Evolutionary conservation across 1,140 invertebrate species (phyloP).

Genomic region (Scaptomyza hsui): DNA sequence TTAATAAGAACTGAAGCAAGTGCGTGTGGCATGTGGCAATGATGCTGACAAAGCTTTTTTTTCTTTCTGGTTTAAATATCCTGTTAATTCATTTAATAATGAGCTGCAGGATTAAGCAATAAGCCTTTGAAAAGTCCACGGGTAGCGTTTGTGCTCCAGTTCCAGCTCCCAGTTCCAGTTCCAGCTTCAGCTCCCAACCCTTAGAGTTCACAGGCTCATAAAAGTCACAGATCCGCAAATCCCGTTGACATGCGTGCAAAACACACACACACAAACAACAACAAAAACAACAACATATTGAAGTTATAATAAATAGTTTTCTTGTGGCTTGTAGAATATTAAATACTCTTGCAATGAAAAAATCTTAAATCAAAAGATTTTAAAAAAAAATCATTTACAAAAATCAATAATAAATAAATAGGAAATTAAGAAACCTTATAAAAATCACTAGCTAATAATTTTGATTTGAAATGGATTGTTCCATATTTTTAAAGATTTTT

Average conservation of each 20-base stretch:
- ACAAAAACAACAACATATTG: constrained; percentile 1
- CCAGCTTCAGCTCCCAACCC: constrained; percentile 3
- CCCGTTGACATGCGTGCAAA: constrained; percentile 37
- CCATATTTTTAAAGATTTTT: too few relatives aligned
- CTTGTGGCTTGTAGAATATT: background rate
- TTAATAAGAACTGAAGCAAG: constrained; percentile 40
- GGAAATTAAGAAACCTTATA: too few relatives aligned
- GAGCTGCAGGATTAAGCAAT: constrained; percentile 62
- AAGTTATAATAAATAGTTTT: background rate
- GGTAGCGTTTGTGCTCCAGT: background rate
- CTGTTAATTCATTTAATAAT: constrained; percentile 63
- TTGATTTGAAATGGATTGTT: too few relatives aligned
- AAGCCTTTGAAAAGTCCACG: constrained; percentile 51
- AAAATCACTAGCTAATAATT: too few relatives aligned
- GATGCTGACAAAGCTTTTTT: constrained; percentile 43
- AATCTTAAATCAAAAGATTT: background rate
- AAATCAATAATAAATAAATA: background rate
- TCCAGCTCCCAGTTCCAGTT: too few relatives aligned
- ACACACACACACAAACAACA: constrained; percentile 1
- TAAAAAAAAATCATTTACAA: background rate
- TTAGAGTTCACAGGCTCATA: constrained; percentile 33
- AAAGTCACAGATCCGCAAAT: constrained; percentile 45
- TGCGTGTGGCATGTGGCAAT: background rate
- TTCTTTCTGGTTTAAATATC: constrained; percentile 38
- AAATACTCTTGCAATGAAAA: constrained; percentile 7